Percentiles rank a stretch among this genome's conserved stretches.
Conservation (phyloP, 2,888 invertebrate genomes). For the Parnassius glacialis region DNA sequence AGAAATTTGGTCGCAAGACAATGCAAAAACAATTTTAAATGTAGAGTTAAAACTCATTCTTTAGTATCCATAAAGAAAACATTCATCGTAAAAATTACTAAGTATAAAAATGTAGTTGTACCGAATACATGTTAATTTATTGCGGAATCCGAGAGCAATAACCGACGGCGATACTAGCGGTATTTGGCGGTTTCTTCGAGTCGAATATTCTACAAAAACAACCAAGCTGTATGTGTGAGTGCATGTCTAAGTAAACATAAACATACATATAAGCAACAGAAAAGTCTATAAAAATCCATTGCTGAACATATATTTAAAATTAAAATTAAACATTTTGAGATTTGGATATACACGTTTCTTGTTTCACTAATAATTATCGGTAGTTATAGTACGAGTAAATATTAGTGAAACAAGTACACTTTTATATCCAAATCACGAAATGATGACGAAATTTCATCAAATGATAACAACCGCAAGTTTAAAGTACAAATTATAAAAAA, state of each 20-base stretch:
- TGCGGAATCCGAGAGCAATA: slow-evolving; percentile 81
- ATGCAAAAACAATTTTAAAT: neutral
- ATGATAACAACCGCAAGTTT: no score
- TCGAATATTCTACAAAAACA: slow-evolving; percentile 76
- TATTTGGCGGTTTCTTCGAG: slow-evolving; percentile 75
- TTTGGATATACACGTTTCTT: no score
- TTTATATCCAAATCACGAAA: no score
- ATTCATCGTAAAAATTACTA: slow-evolving; percentile 66
- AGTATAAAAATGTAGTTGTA: slow-evolving; percentile 73
- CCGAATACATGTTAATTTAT: slow-evolving; percentile 81
- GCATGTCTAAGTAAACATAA: slow-evolving; percentile 28
- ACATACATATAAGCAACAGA: slow-evolving; percentile 40
- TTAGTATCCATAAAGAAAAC: slow-evolving; percentile 36
- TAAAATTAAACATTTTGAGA: no score
- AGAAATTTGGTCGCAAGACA: no score
- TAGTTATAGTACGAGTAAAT: no score
- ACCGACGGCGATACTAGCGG: slow-evolving; percentile 75
- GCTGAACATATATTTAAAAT: no score
- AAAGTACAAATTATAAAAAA: no score
- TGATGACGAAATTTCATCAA: no score
- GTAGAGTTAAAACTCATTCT: slow-evolving; percentile 15
- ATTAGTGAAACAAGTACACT: no score
- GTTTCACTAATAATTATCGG: no score
- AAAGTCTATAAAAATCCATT: no score
- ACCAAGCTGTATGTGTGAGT: slow-evolving; percentile 49